These are phyloP conservation scores for Neelides folsomi DNA, from an alignment of 2,888 invertebrate genomes.

Conservation along the genomic window DNA sequence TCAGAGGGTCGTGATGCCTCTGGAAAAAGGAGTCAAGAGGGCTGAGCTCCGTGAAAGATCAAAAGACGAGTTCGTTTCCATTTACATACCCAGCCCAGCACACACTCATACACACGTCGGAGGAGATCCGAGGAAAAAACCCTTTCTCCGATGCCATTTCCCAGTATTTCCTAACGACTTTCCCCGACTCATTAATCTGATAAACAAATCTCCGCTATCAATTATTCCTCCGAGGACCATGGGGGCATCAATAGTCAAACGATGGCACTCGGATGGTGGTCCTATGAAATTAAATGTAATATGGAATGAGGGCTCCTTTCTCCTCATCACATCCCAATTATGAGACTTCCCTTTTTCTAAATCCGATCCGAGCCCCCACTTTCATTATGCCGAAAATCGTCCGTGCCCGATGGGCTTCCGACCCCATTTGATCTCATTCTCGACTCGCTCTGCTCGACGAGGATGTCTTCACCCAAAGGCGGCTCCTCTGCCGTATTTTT, in stretches of 20 bases:
- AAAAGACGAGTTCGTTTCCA: constrained; percentile 26
- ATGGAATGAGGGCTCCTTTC: too few species aligned
- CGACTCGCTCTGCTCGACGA: too few species aligned
- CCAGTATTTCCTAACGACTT: constrained; percentile 4
- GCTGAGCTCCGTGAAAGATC: constrained; percentile 23
- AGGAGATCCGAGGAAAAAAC: constrained; percentile 18
- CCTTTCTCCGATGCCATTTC: constrained; percentile 11
- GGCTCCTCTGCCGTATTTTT: too few species aligned
- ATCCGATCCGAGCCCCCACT: too few species aligned
- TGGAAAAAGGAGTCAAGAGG: constrained; percentile 14
- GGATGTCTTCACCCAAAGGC: too few species aligned
- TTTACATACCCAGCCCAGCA: constrained; percentile 4
- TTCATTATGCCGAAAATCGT: too few species aligned
- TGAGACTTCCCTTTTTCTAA: too few species aligned
- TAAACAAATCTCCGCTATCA: constrained; percentile 18
- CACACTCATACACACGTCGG: not conserved
- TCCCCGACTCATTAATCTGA: constrained; percentile 11
- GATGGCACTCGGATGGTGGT: not conserved
- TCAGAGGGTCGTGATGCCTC: constrained; percentile 19
- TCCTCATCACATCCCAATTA: too few species aligned
- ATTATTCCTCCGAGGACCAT: constrained; percentile 19
- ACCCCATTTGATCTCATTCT: too few species aligned
- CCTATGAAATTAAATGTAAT: not conserved
- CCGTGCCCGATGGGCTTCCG: too few species aligned
- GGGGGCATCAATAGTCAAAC: constrained; percentile 10